Conservation (phyloP, 2,113 vertebrate species). For the Uria aalge region DNA sequence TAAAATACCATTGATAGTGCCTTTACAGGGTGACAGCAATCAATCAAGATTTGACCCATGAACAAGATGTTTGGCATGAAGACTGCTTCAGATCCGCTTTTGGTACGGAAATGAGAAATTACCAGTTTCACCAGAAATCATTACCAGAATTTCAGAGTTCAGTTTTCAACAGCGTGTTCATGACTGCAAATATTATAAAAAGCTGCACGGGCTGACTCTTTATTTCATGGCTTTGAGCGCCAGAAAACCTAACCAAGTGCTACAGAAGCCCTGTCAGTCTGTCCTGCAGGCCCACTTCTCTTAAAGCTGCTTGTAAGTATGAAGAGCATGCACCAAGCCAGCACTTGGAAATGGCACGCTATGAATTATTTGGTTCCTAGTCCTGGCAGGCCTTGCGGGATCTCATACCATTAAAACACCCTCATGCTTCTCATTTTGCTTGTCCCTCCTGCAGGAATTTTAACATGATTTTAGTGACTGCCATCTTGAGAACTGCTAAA, state of each 20-base stretch:
- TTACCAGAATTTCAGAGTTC: background rate
- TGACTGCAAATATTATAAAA: background rate
- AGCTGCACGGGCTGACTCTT: background rate
- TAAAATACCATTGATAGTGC: background rate
- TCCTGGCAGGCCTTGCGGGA: background rate
- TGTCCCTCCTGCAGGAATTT: background rate
- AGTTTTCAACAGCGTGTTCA: background rate
- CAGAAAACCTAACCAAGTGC: background rate
- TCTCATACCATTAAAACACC: background rate
- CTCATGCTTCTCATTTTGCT: background rate
- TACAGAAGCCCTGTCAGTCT: background rate
- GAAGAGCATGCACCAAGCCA: background rate
- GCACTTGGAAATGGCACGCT: background rate
- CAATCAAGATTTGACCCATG: background rate
- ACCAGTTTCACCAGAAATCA: background rate
- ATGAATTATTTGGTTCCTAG: background rate
- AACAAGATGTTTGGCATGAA: background rate
- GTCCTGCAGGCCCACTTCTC: background rate
- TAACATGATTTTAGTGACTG: background rate
- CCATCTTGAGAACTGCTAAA: background rate
- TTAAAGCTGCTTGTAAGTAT: background rate
- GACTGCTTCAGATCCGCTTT: background rate
- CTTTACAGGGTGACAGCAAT: background rate
- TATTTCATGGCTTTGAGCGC: background rate
- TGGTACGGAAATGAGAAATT: background rate